Evolutionary conservation across 2,888 invertebrate species (phyloP).

Genomic region (Sinelater perroti): DNA sequence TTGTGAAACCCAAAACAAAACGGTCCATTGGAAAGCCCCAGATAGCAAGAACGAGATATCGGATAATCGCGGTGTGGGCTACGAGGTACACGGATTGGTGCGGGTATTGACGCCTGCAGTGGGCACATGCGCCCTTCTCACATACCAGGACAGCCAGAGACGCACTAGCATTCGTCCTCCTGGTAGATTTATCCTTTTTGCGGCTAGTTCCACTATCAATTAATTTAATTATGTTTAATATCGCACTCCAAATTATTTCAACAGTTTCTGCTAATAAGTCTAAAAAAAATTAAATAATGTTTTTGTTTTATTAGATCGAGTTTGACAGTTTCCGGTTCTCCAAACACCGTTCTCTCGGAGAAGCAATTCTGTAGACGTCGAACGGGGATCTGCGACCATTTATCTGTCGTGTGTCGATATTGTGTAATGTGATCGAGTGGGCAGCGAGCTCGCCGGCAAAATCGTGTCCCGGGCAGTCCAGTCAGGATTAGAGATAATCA

Average conservation of each 20-base stretch:
- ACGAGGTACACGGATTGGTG: conserved; percentile 38
- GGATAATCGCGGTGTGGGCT: conserved; percentile 34
- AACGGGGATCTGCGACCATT: conserved; percentile 30
- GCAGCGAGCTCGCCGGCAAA: conserved; percentile 28
- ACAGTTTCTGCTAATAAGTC: too few species aligned
- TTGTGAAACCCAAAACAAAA: conserved; percentile 36
- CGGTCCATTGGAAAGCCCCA: conserved; percentile 29
- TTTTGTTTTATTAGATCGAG: too few species aligned
- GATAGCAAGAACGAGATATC: conserved; percentile 38
- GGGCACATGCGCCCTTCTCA: conserved; percentile 30
- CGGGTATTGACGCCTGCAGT: conserved; percentile 39
- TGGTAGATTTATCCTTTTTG: too few species aligned
- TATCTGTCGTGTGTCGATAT: conserved; percentile 36
- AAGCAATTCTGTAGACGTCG: conserved; percentile 22
- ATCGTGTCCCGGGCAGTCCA: conserved; percentile 48
- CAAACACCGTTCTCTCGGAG: conserved; percentile 30
- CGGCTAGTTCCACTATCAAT: too few species aligned
- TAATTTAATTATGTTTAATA: too few species aligned
- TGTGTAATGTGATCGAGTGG: conserved; percentile 45
- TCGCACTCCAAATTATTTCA: too few species aligned
- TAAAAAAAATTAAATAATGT: too few species aligned
- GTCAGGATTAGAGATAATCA: conserved; percentile 49
- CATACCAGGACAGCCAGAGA: conserved; percentile 24
- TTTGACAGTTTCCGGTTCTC: too few species aligned
- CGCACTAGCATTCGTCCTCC: too few species aligned